Evolutionary conservation across 2,888 invertebrate species (phyloP).

Genomic region (Napeogenes inachia): DNA sequence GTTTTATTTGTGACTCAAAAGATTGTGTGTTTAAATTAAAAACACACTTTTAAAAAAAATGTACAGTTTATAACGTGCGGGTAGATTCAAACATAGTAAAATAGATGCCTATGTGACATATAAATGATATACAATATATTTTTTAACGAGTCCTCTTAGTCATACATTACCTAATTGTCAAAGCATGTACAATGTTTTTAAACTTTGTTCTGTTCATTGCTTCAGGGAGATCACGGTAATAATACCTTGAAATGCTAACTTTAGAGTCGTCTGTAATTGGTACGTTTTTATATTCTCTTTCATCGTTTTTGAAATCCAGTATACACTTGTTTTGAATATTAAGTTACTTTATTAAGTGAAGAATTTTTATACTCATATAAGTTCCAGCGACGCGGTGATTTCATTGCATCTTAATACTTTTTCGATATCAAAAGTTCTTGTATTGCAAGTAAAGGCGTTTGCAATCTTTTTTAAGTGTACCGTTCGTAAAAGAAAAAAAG

Average conservation of each 20-base stretch:
- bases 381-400: conserved; percentile 58
- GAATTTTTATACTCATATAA: conserved; percentile 59
- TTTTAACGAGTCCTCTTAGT: not conserved
- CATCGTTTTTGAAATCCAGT: conserved; percentile 56
- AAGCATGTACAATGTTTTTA: not conserved
- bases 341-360: conserved; percentile 67
- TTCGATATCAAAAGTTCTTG: conserved; percentile 44
- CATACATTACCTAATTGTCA: not conserved
- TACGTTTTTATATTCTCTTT: conserved; percentile 66
- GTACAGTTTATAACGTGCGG: no score
- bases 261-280: conserved; percentile 57
- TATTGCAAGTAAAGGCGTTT: conserved; percentile 40
- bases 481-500: conserved; percentile 45
- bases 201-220: not conserved
- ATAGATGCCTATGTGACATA: no score
- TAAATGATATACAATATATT: no score
- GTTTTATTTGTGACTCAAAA: no score
- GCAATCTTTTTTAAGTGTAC: conserved; percentile 51
- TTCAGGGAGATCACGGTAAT: not conserved
- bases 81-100: no score
- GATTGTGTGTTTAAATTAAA: no score
- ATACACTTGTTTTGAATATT: conserved; percentile 60
- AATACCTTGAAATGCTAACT: not conserved
- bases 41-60: no score
- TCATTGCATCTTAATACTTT: conserved; percentile 55